Evolutionary conservation across 2,113 vertebrate genomes (phyloP).

Genomic region (Daphoenositta chrysoptera): DNA sequence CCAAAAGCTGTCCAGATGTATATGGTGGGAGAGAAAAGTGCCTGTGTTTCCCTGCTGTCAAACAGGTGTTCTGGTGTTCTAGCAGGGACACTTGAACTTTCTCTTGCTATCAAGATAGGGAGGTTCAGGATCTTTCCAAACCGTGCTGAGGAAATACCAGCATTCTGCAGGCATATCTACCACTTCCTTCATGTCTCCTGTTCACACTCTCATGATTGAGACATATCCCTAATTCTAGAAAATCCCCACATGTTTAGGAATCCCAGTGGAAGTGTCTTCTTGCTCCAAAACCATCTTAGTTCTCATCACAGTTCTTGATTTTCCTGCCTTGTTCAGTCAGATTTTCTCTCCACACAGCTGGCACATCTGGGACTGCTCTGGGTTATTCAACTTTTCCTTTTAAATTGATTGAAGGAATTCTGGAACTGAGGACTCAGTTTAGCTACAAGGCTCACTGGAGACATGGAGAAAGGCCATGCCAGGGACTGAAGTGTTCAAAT

Average conservation of each 20-base stretch:
- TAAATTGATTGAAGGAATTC: neutral
- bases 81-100: neutral
- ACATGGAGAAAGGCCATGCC: neutral
- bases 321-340: neutral
- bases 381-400: neutral
- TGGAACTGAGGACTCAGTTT: neutral
- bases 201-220: neutral
- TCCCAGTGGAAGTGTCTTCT: neutral
- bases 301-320: neutral
- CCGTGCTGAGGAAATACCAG: neutral
- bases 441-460: neutral
- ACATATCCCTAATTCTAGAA: neutral
- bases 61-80: neutral
- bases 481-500: neutral
- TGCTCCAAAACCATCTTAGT: neutral
- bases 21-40: neutral
- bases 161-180: neutral
- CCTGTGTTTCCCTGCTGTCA: too few species aligned
- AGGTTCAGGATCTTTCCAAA: neutral
- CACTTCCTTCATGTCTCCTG: neutral
- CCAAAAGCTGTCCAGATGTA: neutral
- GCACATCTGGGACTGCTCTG: neutral
- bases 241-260: neutral
- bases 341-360: neutral
- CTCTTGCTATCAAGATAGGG: neutral